Percentiles rank a stretch among this genome's conserved stretches.
phyloP scores from a whole-genome alignment of 37 sponge, comb jelly and placozoan genomes.

The Ephydatia muelleri region DNA sequence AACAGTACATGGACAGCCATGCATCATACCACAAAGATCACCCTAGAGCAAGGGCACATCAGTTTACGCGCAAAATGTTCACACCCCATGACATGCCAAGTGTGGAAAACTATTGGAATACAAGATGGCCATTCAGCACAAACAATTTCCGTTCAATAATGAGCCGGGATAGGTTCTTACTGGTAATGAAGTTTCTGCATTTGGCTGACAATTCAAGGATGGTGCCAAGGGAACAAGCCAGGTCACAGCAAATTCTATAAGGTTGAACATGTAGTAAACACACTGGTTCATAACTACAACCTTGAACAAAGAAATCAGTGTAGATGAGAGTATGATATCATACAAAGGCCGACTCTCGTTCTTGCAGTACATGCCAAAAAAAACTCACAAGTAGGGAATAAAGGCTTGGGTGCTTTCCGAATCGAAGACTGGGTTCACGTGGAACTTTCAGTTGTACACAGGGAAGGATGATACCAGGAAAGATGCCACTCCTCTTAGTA shows the following conservation, averaged over 20 bases:
- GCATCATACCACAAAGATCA: constrained; percentile 43
- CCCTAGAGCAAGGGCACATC: not conserved
- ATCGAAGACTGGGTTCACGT: constrained; percentile 9
- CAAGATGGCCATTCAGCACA: not conserved
- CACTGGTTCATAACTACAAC: not conserved
- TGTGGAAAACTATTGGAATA: not conserved
- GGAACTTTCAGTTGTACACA: constrained; percentile 22
- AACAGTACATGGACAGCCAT: constrained; percentile 31
- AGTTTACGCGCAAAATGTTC: not conserved
- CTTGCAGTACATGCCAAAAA: constrained; percentile 33
- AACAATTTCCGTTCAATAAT: not conserved
- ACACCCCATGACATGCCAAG: not conserved
- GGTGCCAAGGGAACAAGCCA: not conserved
- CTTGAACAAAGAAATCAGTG: not conserved
- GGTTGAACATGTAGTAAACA: not conserved
- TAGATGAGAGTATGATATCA: constrained; percentile 38
- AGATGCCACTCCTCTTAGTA: not conserved
- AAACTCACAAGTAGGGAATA: constrained; percentile 32
- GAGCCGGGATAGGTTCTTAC: not conserved
- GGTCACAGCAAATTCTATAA: not conserved
- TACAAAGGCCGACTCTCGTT: constrained; percentile 44
- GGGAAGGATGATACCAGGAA: not conserved
- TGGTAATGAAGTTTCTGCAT: not conserved
- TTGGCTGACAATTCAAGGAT: not conserved
- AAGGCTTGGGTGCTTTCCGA: constrained; percentile 45